Evolutionary conservation across 1,140 invertebrate species (phyloP), one percentile per base, ranked within the genome.

Genomic region (Drosophila lacteicornis): DNA sequence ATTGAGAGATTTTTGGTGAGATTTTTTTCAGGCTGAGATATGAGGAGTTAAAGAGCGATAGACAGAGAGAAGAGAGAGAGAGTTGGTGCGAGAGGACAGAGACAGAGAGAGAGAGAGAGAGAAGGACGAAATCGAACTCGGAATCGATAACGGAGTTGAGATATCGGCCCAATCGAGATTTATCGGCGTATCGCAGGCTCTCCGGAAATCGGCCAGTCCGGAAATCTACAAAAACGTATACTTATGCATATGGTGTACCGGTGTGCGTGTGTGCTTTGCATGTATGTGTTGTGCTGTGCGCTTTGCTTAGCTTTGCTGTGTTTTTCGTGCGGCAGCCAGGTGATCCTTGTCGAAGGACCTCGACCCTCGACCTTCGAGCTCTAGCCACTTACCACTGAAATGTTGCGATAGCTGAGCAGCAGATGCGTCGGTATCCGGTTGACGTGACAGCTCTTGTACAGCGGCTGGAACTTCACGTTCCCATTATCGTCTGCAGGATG

Each of bases 371-470:
- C 69, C 60, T 56, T 78, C 75, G 59, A 38, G 43, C 75, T 82
- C 88, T 91, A 58, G n/a, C 40, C 71, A 91, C 92, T 93, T 93
- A 93, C 92, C 85, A 93, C 92, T 83, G 94, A 94, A 59, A 94
- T 94, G 81, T 94, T 94, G 66, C 93, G 92, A 84, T 94, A 94
- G 74, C 94, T 94, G 56, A 94, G 92, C 61, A 94, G 77, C 59
- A 94, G 80, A 81, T 94, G 94, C 22, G 93, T 90, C 56, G 93
- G 94, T 79, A 94, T 93, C 79, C 94, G 92, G 78, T 95, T 94
- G 56, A 95, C 92, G 79, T 94, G 93, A 78, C 95, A 95, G 82
- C 94, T 94, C 58, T 94, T 94, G 70, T 95, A 94, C 73, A 95
- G 93, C 19, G 95, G 95, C 80, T 95, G 94, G 87, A 94, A 95